These are phyloP conservation scores for Heterodera schachtii DNA, from an alignment of 1,140 invertebrate species.

Conservation along the genomic window DNA sequence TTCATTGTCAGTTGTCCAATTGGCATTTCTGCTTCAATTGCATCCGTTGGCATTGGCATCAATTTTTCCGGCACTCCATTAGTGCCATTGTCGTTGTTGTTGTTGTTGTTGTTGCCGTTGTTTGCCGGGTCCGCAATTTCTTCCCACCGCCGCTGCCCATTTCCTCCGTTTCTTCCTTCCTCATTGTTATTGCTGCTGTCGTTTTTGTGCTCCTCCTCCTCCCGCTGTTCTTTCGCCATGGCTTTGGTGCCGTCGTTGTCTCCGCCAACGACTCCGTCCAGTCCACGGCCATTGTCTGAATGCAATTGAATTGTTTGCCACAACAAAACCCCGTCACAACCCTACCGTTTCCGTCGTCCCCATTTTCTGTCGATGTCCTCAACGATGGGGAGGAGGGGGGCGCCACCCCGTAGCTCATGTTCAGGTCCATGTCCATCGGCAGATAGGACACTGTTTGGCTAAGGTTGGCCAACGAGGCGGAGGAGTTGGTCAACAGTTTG, in stretches of 20 bases:
- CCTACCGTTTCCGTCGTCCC: neutral
- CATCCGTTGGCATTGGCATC: too few species aligned
- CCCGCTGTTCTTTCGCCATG: neutral
- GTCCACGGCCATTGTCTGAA: neutral
- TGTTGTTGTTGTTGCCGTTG: too few species aligned
- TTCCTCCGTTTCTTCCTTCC: neutral
- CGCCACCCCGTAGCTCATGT: slow-evolving; percentile 52
- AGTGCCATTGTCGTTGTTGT: too few species aligned
- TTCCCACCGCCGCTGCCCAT: neutral
- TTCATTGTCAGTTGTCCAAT: too few species aligned
- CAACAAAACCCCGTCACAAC: neutral
- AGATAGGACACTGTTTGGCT: slow-evolving; percentile 66
- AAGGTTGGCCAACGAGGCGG: slow-evolving; percentile 28
- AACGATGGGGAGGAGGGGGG: neutral
- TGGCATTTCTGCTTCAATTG: too few species aligned
- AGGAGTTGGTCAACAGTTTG: slow-evolving; percentile 52
- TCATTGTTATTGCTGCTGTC: neutral
- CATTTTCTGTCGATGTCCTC: neutral
- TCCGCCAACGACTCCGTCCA: too few species aligned
- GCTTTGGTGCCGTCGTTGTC: neutral
- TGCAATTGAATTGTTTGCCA: too few species aligned
- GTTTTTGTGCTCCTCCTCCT: neutral
- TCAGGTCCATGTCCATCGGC: slow-evolving; percentile 67
- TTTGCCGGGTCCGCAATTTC: neutral
- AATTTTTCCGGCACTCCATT: too few species aligned